Evolutionary conservation across 2,113 vertebrate species (phyloP).

Genomic region (Erinaceus europaeus): DNA sequence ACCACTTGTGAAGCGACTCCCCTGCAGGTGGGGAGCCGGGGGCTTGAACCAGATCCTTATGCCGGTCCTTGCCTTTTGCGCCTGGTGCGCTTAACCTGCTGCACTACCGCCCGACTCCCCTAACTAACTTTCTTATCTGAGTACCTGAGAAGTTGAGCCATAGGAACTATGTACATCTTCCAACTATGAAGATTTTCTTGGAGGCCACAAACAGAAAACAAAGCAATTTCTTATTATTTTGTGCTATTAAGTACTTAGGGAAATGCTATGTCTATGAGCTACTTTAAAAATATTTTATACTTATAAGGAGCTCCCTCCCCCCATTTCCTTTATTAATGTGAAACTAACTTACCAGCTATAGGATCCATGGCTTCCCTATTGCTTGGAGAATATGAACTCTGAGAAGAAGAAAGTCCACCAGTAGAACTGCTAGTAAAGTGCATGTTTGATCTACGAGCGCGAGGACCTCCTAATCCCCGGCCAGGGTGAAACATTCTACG

Average conservation of each 20-base stretch:
- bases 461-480: conserved; percentile 94
- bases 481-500: conserved; percentile 99
- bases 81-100: no score
- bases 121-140: neutral
- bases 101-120: no score
- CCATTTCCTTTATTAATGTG: neutral
- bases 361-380: conserved; percentile 99
- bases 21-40: no score
- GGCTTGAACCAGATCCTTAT: no score
- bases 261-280: neutral
- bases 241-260: neutral
- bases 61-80: no score
- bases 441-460: conserved; percentile 99
- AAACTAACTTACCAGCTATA: conserved; percentile 92
- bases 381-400: conserved; percentile 99
- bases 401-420: conserved; percentile 96
- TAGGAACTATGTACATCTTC: neutral
- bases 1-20: no score
- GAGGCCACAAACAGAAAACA: neutral
- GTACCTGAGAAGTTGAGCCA: neutral
- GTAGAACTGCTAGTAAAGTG: conserved; percentile 99
- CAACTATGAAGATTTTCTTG: neutral
- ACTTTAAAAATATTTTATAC: neutral
- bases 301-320: neutral
- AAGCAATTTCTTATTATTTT: neutral